Evolutionary conservation across 1,140 invertebrate genomes (phyloP).

Genomic region (Apis cerana): DNA sequence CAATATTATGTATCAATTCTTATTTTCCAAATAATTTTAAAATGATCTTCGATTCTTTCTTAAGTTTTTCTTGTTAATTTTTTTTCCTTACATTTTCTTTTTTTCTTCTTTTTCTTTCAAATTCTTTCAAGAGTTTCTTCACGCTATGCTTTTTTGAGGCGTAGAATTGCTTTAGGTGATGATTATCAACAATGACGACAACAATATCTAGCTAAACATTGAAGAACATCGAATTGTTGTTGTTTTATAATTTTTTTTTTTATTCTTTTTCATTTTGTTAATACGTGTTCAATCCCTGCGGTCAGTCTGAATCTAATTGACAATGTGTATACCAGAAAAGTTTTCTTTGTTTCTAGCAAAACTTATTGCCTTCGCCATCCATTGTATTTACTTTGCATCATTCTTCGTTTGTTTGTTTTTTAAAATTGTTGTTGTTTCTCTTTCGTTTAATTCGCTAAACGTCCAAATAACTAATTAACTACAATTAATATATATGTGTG

Average conservation of each 20-base stretch:
- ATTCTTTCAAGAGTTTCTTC: neutral
- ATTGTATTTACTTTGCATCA: conserved; percentile 10
- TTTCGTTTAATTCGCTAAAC: conserved; percentile 47
- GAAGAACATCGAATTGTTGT: conserved; percentile 68
- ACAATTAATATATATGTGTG: conserved; percentile 29
- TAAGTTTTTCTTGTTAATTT: neutral
- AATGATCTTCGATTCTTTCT: neutral
- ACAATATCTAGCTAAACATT: conserved; percentile 71
- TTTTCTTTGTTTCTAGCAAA: conserved; percentile 54
- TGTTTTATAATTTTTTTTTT: neutral
- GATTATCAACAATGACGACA: conserved; percentile 65
- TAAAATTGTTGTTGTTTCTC: conserved; percentile 16
- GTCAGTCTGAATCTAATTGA: conserved; percentile 82
- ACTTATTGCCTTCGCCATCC: neutral
- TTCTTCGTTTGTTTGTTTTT: conserved; percentile 30
- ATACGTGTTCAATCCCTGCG: conserved; percentile 79
- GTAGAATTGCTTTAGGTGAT: neutral
- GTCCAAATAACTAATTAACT: conserved; percentile 41
- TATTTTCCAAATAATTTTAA: neutral
- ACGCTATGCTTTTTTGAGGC: conserved; percentile 9
- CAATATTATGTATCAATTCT: neutral
- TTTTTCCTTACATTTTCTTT: neutral
- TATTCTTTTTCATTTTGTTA: conserved; percentile 46
- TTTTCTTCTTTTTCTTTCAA: neutral
- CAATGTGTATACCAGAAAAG: conserved; percentile 77